Percentiles rank a stretch among this genome's conserved stretches.
Conservation (phyloP, 2,888 invertebrate genomes). For the Synanthedon formicaeformis region DNA sequence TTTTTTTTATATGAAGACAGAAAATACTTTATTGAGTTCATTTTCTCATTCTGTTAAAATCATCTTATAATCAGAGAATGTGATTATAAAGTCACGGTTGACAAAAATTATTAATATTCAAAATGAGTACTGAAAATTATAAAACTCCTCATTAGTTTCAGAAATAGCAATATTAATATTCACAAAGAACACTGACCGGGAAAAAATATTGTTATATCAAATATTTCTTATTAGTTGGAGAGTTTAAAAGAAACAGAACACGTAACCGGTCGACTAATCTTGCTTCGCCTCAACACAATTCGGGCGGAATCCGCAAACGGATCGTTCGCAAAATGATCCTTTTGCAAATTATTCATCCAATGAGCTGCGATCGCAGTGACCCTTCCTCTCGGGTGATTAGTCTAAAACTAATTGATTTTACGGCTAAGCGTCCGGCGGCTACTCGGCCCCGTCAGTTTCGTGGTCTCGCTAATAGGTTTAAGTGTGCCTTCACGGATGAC, state of each 20-base stretch:
- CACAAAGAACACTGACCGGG: background rate
- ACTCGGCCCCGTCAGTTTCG: slow-evolving; percentile 5
- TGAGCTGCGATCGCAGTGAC: slow-evolving; percentile 31
- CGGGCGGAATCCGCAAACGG: slow-evolving; percentile 7
- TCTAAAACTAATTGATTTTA: slow-evolving; percentile 46
- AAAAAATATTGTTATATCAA: background rate
- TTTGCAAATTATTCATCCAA: slow-evolving; percentile 37
- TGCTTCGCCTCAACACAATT: slow-evolving; percentile 12
- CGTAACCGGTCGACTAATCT: slow-evolving; percentile 7
- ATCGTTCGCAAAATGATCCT: slow-evolving; percentile 15
- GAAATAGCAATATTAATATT: background rate
- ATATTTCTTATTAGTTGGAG: background rate
- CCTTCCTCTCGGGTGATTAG: slow-evolving; percentile 39
- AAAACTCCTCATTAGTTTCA: no score
- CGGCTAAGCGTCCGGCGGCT: slow-evolving; percentile 10
- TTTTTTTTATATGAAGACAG: no score
- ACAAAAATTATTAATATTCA: background rate
- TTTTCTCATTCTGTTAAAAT: no score
- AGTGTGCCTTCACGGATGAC: slow-evolving; percentile 13
- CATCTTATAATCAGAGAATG: no score
- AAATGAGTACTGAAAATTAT: background rate
- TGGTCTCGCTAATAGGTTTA: slow-evolving; percentile 14
- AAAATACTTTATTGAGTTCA: no score
- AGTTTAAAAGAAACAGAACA: background rate
- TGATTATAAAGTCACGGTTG: background rate